These are phyloP conservation scores for Macaria notata DNA, from an alignment of 2,888 invertebrate genomes.

Conservation along the genomic window DNA sequence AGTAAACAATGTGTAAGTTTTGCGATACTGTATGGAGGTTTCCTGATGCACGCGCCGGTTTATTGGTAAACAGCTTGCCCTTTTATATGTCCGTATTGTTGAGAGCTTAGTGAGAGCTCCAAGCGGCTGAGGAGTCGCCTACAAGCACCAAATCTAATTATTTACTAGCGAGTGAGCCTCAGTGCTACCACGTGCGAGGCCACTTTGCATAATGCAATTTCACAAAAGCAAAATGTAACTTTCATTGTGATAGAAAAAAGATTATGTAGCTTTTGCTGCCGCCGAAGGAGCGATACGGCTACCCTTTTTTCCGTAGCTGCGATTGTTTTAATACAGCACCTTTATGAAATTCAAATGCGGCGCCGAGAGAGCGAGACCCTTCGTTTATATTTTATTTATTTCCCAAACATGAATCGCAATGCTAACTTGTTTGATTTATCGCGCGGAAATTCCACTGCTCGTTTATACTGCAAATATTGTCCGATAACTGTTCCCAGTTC, in stretches of 20 bases:
- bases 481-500: constrained; percentile 47
- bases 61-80: constrained; percentile 49
- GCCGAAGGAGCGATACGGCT: background rate
- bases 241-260: background rate
- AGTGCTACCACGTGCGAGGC: background rate
- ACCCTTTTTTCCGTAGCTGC: constrained; percentile 35
- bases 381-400: constrained; percentile 57
- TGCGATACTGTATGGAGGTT: constrained; percentile 43
- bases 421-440: constrained; percentile 68
- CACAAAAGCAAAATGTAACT: background rate
- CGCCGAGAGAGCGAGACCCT: constrained; percentile 40
- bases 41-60: constrained; percentile 41
- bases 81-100: constrained; percentile 35
- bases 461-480: constrained; percentile 64
- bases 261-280: background rate
- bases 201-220: background rate
- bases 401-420: constrained; percentile 60
- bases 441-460: constrained; percentile 45
- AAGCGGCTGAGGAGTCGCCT: background rate
- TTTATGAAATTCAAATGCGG: constrained; percentile 69
- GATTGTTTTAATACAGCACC: constrained; percentile 62
- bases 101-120: background rate
- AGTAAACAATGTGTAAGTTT: constrained; percentile 56
- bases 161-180: background rate
- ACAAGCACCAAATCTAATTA: background rate